Evolutionary conservation across 2,888 invertebrate genomes (phyloP), one percentile per base, ranked within the genome.

Genomic region (Rhingia rostrata): DNA sequence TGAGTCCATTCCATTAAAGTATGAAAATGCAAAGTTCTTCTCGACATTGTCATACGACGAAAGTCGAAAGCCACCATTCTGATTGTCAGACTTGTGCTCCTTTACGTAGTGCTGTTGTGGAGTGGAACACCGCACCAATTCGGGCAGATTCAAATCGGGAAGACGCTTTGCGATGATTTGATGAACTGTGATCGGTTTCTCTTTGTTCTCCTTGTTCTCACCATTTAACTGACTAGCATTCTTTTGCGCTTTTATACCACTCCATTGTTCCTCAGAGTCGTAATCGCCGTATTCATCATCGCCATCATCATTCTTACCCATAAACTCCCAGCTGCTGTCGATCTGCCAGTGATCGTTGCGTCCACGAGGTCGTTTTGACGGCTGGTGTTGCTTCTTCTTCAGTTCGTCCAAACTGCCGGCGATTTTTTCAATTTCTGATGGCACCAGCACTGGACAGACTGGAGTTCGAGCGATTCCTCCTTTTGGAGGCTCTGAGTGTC

Each of bases 261-360:
- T 90, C 92, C 91, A 91, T 37, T 91, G 90, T 35, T 87, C 89
- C 32, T 89, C 87, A 2, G 89, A 88, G 77, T 90, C 92, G 60
- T 90, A 91, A 72, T 91, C 91, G 4, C 89, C 90, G 43, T 89
- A 89, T 14, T 88, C 87, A 14, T 87, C 88, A 39, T 82, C 88
- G 54, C 87, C 87, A 30, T 87, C 86, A 56, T 90, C 90, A 60
- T 90, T 89, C 66, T 93, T 93, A 93, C 95, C 95, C 92, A 96
- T 95, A 90, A 97, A 97, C 91, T 97, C 96, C 97, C 97, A 97
- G 91, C 97, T 96, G 88, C 96, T 96, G 92, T 97, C 97, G 80
- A 97, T 94, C 86, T 96, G 95, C 97, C 97, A 97, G 80, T 95
- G 94, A 75, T 93, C 93, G 70, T 91, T 88, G 32, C 91, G 90